Percentiles rank a stretch among this genome's conserved stretches.
phyloP scores from a whole-genome alignment of 2,888 invertebrate genomes.

The Drosophila kambysellisi region DNA sequence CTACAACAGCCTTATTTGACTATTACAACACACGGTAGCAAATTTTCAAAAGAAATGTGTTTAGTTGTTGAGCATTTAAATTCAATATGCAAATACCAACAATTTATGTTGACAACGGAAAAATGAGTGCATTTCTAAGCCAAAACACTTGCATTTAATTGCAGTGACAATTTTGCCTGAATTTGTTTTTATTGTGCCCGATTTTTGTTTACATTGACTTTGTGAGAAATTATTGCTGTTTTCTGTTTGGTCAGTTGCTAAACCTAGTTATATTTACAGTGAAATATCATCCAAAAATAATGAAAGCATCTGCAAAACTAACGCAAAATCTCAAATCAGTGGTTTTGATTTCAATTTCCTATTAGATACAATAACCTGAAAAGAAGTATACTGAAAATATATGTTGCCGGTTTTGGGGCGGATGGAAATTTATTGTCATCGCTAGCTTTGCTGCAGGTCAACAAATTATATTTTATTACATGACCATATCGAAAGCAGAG shows the following conservation, averaged over 20 bases:
- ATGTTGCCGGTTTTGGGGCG: not conserved
- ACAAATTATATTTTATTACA: not conserved
- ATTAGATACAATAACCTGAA: not conserved
- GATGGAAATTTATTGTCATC: not conserved
- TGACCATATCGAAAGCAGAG: not conserved
- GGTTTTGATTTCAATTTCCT: too few species aligned
- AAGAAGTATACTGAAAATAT: not conserved
- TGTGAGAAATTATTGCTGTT: slow-evolving; percentile 7
- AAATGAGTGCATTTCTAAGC: not conserved
- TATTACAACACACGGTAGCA: not conserved
- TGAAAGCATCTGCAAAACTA: not conserved
- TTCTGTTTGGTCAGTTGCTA: slow-evolving; percentile 61
- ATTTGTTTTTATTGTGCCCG: slow-evolving; percentile 28
- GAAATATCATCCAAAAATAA: slow-evolving; percentile 15
- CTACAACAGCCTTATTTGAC: not conserved
- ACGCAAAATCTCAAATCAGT: not conserved
- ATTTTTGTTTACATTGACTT: slow-evolving; percentile 2
- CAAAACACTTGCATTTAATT: slow-evolving; percentile 36
- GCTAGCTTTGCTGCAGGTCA: not conserved
- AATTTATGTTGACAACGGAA: slow-evolving; percentile 12
- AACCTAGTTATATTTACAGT: slow-evolving; percentile 10
- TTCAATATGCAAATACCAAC: slow-evolving; percentile 30
- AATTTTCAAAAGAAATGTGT: not conserved
- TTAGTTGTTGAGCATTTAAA: not conserved
- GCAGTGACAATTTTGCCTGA: slow-evolving; percentile 16